Evolutionary conservation across 1,140 invertebrate species (phyloP), one percentile per base, ranked within the genome.

Genomic region (Triops longicaudatus): DNA sequence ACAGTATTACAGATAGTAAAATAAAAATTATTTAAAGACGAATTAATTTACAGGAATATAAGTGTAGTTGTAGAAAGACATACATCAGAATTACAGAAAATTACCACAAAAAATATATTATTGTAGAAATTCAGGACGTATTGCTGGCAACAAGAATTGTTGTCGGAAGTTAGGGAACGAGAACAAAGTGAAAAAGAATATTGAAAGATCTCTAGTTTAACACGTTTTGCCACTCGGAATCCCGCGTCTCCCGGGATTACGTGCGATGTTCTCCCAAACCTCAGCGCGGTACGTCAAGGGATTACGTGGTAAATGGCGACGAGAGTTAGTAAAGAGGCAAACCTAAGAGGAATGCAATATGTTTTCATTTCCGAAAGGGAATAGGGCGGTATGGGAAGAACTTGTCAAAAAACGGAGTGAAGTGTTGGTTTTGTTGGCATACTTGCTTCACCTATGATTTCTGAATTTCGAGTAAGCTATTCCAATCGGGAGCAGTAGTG

Each of bases 171-270:
- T 37, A 37, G 31, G 2, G 50, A 22, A 63, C 10, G 50, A 63
- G 50, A 17, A 3, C 5, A 17, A 63, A 63, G 50, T 63, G 50
- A 63, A 63, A 63, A 63, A 63, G 50, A 63, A 63, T 63, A 63
- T 63, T 63, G 50, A 63, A 63, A 63, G 50, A 63, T 63, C 50
- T 14, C 1, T 63, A 63, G 50, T 63, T 63, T 63, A 63, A 63
- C 50, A 63, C 50, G 50, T 63, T 63, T 63, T 63, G 50, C 50
- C 50, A 63, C 50, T 63, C 50, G 50, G 50, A 63, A 63, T 63
- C 50, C 50, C 17, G 22, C 50, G 50, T 63, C 50, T 63, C 50
- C 50, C 6, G 50, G 50, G 50, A 63, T 63, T 63, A 22, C 50
- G 14, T 63, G 14, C 50, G 9, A 63, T 63, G 50, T 63, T 63